These are phyloP conservation scores for Carposina sasakii DNA, from an alignment of 1,140 invertebrate genomes.

Conservation along the genomic window DNA sequence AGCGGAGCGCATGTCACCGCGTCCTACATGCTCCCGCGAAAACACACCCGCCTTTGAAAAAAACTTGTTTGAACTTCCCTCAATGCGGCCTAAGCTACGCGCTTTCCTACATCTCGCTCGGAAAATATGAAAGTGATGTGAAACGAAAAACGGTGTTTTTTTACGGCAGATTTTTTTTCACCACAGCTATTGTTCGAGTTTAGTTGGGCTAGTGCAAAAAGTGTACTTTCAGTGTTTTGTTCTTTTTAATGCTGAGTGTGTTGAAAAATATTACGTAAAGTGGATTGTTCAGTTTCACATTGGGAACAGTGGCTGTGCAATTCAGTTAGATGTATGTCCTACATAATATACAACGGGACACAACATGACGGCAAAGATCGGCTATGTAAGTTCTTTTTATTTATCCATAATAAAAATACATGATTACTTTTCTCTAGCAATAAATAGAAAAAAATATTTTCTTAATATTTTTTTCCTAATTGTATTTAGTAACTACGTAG, in stretches of 20 bases:
- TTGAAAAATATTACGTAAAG: constrained; percentile 67
- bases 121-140: constrained; percentile 66
- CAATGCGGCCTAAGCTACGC: constrained; percentile 31
- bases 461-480: too few species aligned
- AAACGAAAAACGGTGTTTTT: constrained; percentile 51
- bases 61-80: constrained; percentile 47
- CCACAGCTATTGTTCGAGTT: constrained; percentile 61
- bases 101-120: too few species aligned
- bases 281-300: constrained; percentile 64
- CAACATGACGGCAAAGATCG: constrained; percentile 74
- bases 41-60: too few species aligned
- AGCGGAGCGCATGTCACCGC: constrained; percentile 52
- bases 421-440: too few species aligned
- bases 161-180: constrained; percentile 56
- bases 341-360: constrained; percentile 70
- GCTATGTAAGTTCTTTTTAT: constrained; percentile 63
- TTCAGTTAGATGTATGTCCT: constrained; percentile 69
- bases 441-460: too few species aligned
- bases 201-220: constrained; percentile 48
- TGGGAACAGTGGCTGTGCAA: constrained; percentile 57
- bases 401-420: too few species aligned
- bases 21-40: constrained; percentile 46
- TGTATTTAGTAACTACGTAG: too few species aligned
- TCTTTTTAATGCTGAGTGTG: constrained; percentile 55
- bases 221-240: constrained; percentile 59